Evolutionary conservation across 2,888 invertebrate species (phyloP).

Genomic region (Syritta pipiens): DNA sequence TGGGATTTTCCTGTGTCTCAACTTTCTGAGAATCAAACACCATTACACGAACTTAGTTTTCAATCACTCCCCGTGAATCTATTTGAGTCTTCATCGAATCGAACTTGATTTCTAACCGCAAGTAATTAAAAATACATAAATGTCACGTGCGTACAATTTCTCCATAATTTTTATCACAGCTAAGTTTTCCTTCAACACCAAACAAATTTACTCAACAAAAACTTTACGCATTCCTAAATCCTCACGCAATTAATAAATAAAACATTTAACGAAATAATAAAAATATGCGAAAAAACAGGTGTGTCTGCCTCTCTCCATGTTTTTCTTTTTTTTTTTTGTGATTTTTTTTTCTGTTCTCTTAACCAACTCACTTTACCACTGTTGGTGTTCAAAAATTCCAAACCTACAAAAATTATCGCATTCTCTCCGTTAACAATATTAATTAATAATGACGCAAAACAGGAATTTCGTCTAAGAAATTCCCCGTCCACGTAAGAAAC

Average conservation of each 20-base stretch:
- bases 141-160: too few relatives aligned
- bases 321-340: background rate
- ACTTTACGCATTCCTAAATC: slow-evolving; percentile 47
- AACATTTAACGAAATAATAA: slow-evolving; percentile 49
- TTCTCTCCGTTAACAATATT: slow-evolving; percentile 60
- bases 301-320: slow-evolving; percentile 33
- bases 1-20: too few relatives aligned
- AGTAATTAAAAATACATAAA: too few relatives aligned
- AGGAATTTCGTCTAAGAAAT: slow-evolving; percentile 52
- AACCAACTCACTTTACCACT: background rate
- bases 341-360: background rate
- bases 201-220: background rate
- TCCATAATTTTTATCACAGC: background rate
- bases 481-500: slow-evolving; percentile 10
- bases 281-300: slow-evolving; percentile 59
- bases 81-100: too few relatives aligned
- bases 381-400: slow-evolving; percentile 41
- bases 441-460: slow-evolving; percentile 67
- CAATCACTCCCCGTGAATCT: too few relatives aligned
- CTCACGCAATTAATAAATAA: slow-evolving; percentile 56
- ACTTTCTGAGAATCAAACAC: too few relatives aligned
- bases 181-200: background rate
- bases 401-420: slow-evolving; percentile 50
- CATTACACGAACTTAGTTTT: too few relatives aligned
- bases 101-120: too few relatives aligned